Base-by-base conservation (phyloP, 30 jellyfish, hydroid and myxozoan genomes). In the Hydra vulgaris region DNA sequence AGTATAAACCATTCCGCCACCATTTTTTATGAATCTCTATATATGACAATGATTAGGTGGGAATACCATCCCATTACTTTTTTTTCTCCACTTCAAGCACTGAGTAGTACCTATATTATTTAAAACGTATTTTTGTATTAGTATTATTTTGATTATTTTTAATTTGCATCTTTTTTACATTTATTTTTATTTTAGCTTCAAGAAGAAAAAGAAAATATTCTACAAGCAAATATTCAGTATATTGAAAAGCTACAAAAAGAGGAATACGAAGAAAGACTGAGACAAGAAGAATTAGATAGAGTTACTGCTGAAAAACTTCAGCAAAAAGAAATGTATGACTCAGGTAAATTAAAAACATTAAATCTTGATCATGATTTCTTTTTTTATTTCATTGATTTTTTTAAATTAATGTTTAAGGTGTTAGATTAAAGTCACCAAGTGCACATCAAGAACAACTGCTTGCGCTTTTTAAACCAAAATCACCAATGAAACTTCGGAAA, bases 291-390 rank as follows among this genome's bases (percentile, higher is more conserved):
- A 72, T 54, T 54, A 17, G 96, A 88, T 79, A 83, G 72, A 40
- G 26, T 61, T 7, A 66, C 77, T 16, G 96, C 96, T 23, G 54
- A 80, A 26, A 78, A 77, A 27, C 23, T 88, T 23, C 96, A 88
- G 68, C 66, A 67, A 17, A 82, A 88, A 76, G 96, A 88, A 55
- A 81, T 88, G 74, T 74, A 78, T 54, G 53, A 53, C 23, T 86
- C 83, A 53, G 71, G 89, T 26, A 19, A 1, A 23, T 15, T 8
- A 25, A 7, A 21, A 53, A 12, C 76, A 69, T 16, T 16, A 56
- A 56, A 56, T 16, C 72, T 56, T 56, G 72, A 56, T n/a, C 76
- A 69, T 69, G 8, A 15, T 20, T 23, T 69, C 15, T 69, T 23
- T 20, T 69, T 23, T 1, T 23, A 1, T 69, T 69, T 69, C 8